Conservation (phyloP, 2,888 invertebrate genomes). For the Caenorhabditis parvicauda region DNA sequence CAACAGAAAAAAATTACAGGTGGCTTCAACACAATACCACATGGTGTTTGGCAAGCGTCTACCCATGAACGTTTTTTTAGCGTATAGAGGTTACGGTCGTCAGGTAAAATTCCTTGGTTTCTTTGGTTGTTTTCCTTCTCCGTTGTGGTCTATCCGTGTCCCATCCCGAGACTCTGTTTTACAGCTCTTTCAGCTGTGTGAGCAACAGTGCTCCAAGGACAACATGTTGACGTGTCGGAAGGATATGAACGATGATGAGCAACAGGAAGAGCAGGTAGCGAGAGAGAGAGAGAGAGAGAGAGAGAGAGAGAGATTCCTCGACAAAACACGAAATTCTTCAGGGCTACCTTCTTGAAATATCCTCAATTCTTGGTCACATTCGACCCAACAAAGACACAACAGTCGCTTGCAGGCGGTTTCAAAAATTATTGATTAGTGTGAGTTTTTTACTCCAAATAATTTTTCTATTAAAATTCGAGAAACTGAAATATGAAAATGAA, state of each 20-base stretch:
- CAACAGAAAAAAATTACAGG: conserved; percentile 27
- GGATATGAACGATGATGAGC: conserved; percentile 29
- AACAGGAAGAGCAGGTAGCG: conserved; percentile 22
- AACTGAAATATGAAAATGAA: background rate
- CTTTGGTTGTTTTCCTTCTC: conserved; percentile 14
- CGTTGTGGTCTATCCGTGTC: too few relatives aligned
- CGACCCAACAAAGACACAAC: conserved; percentile 22
- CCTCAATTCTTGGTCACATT: conserved; percentile 22
- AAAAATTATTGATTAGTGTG: conserved; percentile 30
- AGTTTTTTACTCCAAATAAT: conserved; percentile 2
- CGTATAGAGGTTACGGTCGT: conserved; percentile 45
- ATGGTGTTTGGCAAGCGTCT: conserved; percentile 50
- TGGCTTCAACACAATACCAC: conserved; percentile 47
- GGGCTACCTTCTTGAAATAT: conserved; percentile 20
- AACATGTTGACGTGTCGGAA: conserved; percentile 23
- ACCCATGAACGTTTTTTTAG: conserved; percentile 42
- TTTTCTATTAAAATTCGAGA: background rate
- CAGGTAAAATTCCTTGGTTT: conserved; percentile 19
- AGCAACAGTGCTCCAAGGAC: conserved; percentile 37
- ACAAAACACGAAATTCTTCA: background rate
- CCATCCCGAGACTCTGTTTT: too few relatives aligned
- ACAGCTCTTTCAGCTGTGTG: conserved; percentile 34
- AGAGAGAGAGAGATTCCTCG: background rate
- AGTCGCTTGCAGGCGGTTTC: conserved; percentile 33
- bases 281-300: background rate